Evolutionary conservation across 2,797 vertebrate species (phyloP).

Genomic region (Coregonus sp.): DNA sequence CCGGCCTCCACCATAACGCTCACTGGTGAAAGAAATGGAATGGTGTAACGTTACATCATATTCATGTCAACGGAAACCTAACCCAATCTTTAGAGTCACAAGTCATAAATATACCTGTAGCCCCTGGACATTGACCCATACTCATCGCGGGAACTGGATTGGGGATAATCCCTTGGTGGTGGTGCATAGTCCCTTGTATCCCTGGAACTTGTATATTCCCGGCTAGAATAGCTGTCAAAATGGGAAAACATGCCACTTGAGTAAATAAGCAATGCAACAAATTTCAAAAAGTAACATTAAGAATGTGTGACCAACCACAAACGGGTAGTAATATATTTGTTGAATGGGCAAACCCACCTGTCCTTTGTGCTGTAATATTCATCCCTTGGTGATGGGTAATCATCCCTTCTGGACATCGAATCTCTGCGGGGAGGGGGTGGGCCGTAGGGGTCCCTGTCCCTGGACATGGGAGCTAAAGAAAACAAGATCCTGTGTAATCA

Average conservation of each 20-base stretch:
- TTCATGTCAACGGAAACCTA: too few species aligned
- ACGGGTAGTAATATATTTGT: not conserved
- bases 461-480: constrained; percentile 85
- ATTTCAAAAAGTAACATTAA: not conserved
- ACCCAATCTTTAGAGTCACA: not conserved
- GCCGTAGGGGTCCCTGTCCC: constrained; percentile 92
- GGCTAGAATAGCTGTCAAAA: constrained; percentile 86
- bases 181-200: constrained; percentile 93
- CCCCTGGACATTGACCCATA: constrained; percentile 92
- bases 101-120: constrained; percentile 81
- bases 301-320: not conserved
- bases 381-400: constrained; percentile 94
- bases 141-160: constrained; percentile 93
- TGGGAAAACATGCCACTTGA: not conserved
- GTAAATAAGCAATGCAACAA: not conserved
- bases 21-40: constrained; percentile 59
- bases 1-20: constrained; percentile 82
- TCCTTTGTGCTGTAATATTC: constrained; percentile 95
- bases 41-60: not conserved
- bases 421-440: constrained; percentile 88
- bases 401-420: constrained; percentile 90
- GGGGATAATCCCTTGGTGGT: constrained; percentile 90
- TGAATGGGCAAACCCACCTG: constrained; percentile 68
- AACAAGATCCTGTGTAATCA: not conserved
- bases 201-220: constrained; percentile 93